Evolutionary conservation across 2,113 vertebrate genomes (phyloP).

Genomic region (Cochlearius cochlearius): DNA sequence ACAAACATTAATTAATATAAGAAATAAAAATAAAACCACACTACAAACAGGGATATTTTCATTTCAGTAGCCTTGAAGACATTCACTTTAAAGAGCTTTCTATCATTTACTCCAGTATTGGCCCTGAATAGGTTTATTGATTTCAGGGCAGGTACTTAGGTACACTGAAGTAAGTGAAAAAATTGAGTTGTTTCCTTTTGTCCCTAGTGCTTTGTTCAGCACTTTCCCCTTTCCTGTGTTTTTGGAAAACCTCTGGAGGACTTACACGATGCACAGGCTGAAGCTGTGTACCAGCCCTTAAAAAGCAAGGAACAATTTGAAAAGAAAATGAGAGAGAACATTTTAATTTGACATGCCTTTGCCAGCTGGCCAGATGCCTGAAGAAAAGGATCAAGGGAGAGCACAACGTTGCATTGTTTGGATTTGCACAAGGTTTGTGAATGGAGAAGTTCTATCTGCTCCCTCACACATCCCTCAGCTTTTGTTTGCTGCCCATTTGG

Average conservation of each 20-base stretch:
- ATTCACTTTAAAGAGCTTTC: not conserved
- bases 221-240: not conserved
- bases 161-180: not conserved
- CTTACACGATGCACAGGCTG: not conserved
- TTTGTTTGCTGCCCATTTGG: not conserved
- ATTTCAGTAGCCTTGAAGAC: not conserved
- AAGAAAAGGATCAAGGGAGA: not conserved
- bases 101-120: not conserved
- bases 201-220: not conserved
- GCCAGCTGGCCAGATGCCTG: not conserved
- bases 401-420: rapidly evolving
- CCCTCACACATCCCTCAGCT: not conserved
- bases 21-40: not conserved
- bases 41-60: not conserved
- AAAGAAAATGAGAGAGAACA: not conserved
- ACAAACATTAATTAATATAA: not conserved
- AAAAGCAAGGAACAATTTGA: not conserved
- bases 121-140: not conserved
- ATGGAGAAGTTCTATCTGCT: not conserved
- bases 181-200: not conserved
- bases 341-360: not conserved
- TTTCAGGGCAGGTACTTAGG: not conserved
- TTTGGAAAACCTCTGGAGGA: not conserved
- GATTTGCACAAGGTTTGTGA: constrained; percentile 1
- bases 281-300: not conserved